phyloP scores from a whole-genome alignment of 2,888 invertebrate genomes.

The Trachelus tabidus region DNA sequence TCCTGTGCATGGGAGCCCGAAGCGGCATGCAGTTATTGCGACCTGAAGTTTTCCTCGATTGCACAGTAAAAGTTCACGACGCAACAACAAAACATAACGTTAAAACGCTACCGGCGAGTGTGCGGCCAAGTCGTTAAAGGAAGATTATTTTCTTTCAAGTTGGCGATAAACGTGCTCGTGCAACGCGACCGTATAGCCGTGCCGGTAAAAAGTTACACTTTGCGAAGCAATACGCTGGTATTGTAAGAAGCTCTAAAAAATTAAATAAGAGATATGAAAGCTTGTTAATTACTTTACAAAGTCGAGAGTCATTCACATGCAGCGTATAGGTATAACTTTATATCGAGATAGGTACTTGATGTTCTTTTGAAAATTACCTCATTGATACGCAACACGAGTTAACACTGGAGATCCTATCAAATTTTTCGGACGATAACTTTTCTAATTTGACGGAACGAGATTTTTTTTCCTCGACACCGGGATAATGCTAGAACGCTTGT shows the following conservation, averaged over 20 bases:
- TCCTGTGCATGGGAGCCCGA: background rate
- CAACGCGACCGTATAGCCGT: background rate
- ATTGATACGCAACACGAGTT: background rate
- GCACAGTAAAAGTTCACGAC: background rate
- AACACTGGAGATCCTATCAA: background rate
- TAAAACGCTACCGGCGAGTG: background rate
- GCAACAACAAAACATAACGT: background rate
- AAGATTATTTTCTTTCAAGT: background rate
- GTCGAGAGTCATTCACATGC: background rate
- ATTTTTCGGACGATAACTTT: constrained; percentile 38
- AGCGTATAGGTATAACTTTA: background rate
- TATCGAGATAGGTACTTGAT: background rate
- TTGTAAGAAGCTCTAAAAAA: background rate
- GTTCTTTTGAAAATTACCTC: background rate
- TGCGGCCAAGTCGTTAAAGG: background rate
- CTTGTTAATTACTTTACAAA: background rate
- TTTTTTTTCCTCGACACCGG: background rate
- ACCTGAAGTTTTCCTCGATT: background rate
- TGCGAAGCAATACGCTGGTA: background rate
- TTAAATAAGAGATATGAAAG: background rate
- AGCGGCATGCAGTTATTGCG: background rate
- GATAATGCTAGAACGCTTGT: constrained; percentile 16
- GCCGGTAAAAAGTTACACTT: background rate
- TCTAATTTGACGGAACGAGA: constrained; percentile 42
- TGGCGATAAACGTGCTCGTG: background rate